Evolutionary conservation across 1,140 invertebrate species (phyloP).

Genomic region (Tetramorium simillimum): DNA sequence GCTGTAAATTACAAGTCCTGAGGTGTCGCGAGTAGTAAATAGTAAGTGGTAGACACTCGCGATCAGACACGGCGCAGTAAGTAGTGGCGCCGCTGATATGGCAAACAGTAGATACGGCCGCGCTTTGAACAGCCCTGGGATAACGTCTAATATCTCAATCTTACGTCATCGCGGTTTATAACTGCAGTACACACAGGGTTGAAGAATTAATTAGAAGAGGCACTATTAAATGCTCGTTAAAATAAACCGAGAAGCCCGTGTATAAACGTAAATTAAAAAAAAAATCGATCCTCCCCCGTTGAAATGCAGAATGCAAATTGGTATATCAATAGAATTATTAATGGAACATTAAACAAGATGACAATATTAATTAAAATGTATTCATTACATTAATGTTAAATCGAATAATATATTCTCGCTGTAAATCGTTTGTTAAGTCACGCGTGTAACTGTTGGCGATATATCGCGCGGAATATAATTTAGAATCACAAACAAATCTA

Average conservation of each 20-base stretch:
- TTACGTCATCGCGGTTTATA: background rate
- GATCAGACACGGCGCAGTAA: constrained; percentile 35
- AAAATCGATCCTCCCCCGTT: background rate
- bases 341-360: background rate
- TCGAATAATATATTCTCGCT: background rate
- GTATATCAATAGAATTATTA: constrained; percentile 8
- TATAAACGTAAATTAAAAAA: too few species aligned
- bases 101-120: constrained; percentile 23
- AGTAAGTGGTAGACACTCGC: background rate
- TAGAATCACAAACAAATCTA: background rate
- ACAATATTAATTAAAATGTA: constrained; percentile 15
- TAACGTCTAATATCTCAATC: background rate
- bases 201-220: background rate
- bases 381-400: constrained; percentile 5
- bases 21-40: constrained; percentile 13
- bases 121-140: background rate
- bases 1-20: constrained; percentile 42
- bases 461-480: background rate
- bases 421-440: background rate
- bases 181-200: background rate
- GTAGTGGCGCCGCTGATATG: constrained; percentile 38
- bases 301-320: background rate
- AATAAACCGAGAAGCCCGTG: background rate
- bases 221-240: background rate
- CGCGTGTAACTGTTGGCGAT: background rate